phyloP scores from a whole-genome alignment of 2,113 vertebrate species.

The Ochotona curzoniae region DNA sequence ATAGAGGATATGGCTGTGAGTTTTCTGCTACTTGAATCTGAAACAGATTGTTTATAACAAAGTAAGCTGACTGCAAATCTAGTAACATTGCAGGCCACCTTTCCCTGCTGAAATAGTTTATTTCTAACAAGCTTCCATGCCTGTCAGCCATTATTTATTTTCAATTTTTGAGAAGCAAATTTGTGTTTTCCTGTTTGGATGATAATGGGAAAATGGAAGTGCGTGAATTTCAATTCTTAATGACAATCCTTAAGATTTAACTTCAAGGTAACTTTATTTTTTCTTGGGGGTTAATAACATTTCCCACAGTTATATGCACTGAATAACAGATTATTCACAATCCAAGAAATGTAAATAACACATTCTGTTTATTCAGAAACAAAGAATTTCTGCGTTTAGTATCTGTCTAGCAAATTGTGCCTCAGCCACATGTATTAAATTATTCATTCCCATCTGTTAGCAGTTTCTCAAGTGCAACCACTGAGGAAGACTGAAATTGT shows the following conservation, averaged over 20 bases:
- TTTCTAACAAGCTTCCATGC: background rate
- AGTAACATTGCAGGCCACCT: background rate
- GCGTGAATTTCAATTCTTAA: constrained; percentile 39
- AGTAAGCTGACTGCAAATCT: background rate
- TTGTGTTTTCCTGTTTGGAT: constrained; percentile 37
- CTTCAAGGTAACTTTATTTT: background rate
- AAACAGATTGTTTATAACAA: background rate
- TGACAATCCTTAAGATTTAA: constrained; percentile 4
- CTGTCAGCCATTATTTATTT: background rate
- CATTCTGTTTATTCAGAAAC: constrained; percentile 51
- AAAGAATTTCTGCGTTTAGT: background rate
- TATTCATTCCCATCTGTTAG: background rate
- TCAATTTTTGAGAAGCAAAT: constrained; percentile 42
- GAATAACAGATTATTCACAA: background rate
- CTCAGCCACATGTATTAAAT: background rate
- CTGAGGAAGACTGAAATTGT: background rate
- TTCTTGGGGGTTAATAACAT: background rate
- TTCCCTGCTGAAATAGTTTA: constrained; percentile 4
- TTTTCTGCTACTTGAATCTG: background rate
- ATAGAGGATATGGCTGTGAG: background rate
- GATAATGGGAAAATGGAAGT: background rate
- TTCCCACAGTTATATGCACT: background rate
- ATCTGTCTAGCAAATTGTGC: background rate
- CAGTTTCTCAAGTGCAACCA: background rate
- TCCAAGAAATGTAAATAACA: background rate